Base-by-base conservation (phyloP, 2,888 invertebrate species). In the Capitulum mitella region DNA sequence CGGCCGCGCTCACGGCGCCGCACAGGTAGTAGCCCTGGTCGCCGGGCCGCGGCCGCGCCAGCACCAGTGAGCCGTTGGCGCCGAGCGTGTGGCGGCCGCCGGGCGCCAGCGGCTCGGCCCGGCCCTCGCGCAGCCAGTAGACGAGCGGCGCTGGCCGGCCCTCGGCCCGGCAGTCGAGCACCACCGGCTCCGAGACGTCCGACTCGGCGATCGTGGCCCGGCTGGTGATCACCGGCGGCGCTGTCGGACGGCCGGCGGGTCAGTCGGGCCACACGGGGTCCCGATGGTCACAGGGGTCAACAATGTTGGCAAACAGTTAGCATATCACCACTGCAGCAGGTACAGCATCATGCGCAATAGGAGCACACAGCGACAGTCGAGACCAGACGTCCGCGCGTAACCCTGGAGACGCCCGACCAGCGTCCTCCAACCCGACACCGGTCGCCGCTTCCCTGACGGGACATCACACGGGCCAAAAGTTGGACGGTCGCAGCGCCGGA, bases 1-100 rank as follows among this genome's bases (percentile, higher is more conserved):
- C 76, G 76, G 48, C 76, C 0, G 46, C 5, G 46, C 76, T 76
- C n/a, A 76, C 76, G 32, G 76, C 76, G 76, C 76, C 76, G 32
- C 76, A 76, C 46, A 46, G n/a, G 76, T 76, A 76, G 76, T 76
- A 76, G 76, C 76, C 76, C 76, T 76, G 76, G 46, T 76, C 76
- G 76, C 76, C 76, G 76, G 76, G 76, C 76, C 43, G 76, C 76
- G 76, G 76, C 16, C 76, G 76, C 46, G 76, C 3, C 76, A 76
- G 76, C 76, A 76, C 43, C 76, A 76, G 48, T 3, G 76, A 76
- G 29, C 76, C 76, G 32, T 76, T 76, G 46, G 76, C n/a, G 29
- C 46, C 76, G 29, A 76, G 76, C 16, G 46, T 46, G 46, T 46
- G 48, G 12, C 46, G 46, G 14, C 16, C n/a, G 29, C 46, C 43